Percentiles rank a stretch among this genome's conserved stretches.
Evolutionary conservation across 2,888 invertebrate species (phyloP).

Genomic region (Aromia moschata): DNA sequence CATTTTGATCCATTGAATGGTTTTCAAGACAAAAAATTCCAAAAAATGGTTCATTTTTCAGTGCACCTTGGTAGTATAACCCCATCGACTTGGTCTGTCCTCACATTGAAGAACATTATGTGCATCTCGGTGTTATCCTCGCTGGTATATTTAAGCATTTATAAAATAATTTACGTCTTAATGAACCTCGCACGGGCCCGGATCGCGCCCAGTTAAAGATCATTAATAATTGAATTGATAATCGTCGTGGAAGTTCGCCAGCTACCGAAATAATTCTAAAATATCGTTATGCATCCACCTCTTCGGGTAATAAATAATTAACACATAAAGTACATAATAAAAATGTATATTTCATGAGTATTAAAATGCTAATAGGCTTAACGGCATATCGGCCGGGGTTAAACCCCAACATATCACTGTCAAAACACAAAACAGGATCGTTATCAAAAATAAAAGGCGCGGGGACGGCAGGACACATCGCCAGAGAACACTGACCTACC

Average conservation of each 20-base stretch:
- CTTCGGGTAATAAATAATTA: slow-evolving; percentile 10
- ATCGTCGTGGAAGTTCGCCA: not conserved
- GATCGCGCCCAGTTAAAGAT: not conserved
- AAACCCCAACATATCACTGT: slow-evolving; percentile 31
- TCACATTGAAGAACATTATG: too few species aligned
- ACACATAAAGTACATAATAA: slow-evolving; percentile 19
- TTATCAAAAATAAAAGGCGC: slow-evolving; percentile 27
- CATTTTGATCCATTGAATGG: too few species aligned
- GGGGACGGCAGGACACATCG: slow-evolving; percentile 3
- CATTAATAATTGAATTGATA: slow-evolving; percentile 1
- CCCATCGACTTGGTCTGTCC: too few species aligned
- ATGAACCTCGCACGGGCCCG: not conserved
- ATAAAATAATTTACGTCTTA: slow-evolving; percentile 1
- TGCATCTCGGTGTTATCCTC: too few species aligned
- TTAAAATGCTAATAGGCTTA: slow-evolving; percentile 31
- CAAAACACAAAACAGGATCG: slow-evolving; percentile 34
- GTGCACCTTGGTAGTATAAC: too few species aligned
- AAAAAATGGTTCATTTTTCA: too few species aligned
- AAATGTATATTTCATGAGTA: slow-evolving; percentile 24
- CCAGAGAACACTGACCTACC: slow-evolving; percentile 35
- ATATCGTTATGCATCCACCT: slow-evolving; percentile 3
- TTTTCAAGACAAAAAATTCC: too few species aligned
- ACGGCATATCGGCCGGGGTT: slow-evolving; percentile 29
- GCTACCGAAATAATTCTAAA: slow-evolving; percentile 8
- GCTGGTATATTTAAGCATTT: slow-evolving; percentile 1